phyloP scores from a whole-genome alignment of 2,888 invertebrate genomes.

The Sialis lutaria region DNA sequence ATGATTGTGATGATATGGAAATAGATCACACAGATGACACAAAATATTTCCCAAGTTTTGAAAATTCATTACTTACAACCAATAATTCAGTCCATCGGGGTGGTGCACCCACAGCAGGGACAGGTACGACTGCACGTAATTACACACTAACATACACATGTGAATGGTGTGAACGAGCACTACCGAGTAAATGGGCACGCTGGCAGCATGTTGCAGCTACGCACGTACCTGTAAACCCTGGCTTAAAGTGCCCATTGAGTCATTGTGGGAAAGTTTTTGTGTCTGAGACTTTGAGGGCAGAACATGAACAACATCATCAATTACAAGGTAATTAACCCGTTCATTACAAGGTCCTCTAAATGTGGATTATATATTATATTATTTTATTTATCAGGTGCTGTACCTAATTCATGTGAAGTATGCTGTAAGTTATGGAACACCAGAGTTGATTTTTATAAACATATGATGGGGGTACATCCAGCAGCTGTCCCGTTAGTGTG shows the following conservation, averaged over 20 bases:
- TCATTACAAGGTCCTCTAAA: neutral
- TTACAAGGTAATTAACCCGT: conserved; percentile 20
- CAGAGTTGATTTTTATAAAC: conserved; percentile 32
- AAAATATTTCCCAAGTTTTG: neutral
- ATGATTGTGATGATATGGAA: neutral
- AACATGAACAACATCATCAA: conserved; percentile 26
- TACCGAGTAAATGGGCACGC: conserved; percentile 28
- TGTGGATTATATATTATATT: neutral
- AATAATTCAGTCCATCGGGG: neutral
- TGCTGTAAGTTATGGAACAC: conserved; percentile 31
- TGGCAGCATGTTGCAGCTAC: conserved; percentile 28
- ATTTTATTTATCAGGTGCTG: conserved; percentile 1
- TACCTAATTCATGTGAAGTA: conserved; percentile 26
- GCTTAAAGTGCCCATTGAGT: conserved; percentile 19
- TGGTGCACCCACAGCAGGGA: neutral
- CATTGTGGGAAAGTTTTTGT: conserved; percentile 27
- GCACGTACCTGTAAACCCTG: conserved; percentile 14
- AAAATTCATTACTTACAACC: neutral
- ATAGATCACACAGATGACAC: neutral
- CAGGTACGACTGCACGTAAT: conserved; percentile 1
- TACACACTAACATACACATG: conserved; percentile 17
- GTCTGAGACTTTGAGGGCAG: conserved; percentile 24
- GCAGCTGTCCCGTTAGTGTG: conserved; percentile 29
- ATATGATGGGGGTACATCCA: conserved; percentile 31
- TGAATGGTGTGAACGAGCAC: conserved; percentile 28